Base-by-base conservation (phyloP, 2,888 invertebrate species). In the Biston stratarius region DNA sequence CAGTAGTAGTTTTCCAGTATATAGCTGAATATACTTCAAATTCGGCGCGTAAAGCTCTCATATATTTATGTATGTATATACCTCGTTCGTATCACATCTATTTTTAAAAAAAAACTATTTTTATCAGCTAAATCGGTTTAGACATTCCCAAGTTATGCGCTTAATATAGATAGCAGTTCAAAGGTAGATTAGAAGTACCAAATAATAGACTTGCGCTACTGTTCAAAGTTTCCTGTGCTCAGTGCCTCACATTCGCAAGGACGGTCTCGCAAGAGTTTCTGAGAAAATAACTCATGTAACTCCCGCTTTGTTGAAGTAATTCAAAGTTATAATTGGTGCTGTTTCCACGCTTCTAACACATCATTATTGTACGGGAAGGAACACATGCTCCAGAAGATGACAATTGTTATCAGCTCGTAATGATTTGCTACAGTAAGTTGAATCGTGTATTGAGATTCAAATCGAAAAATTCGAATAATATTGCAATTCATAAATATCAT, bases 221-320 rank as follows among this genome's bases (percentile, higher is more conserved):
- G 62, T 3, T 0, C 5, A 12, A 12, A 40, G 5, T 38, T 0
- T 58, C 11, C 49, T 52, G 47, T 64, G 45, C 51, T 42, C 42
- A 40, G n/a, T 24, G 15, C 59, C 59, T 40, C 59, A 67, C 64
- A 68, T 60, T 67, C 67, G 53, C 72, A 56, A 63, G 34, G 67
- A 56, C 67, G 59, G 67, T 49, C 66, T 65, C 68, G 63, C 69
- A 71, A 73, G 70, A 68, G 68, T 70, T 67, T 70, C 71, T 60
- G 40, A 70, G 71, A 67, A 83, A 84, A 82, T 77, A 67, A 67
- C 57, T 66, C 66, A 61, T 66, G 61, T 66, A 61, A 79, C 74
- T 73, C 76, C 77, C 79, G 83, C 83, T 83, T 86, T 84, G 83
- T 84, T 79, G 76, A 80, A 83, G 83, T 85, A 83, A 85, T 85